Base-by-base conservation (phyloP, 2,797 vertebrate species). In the Parauchenoglanis ngamensis region DNA sequence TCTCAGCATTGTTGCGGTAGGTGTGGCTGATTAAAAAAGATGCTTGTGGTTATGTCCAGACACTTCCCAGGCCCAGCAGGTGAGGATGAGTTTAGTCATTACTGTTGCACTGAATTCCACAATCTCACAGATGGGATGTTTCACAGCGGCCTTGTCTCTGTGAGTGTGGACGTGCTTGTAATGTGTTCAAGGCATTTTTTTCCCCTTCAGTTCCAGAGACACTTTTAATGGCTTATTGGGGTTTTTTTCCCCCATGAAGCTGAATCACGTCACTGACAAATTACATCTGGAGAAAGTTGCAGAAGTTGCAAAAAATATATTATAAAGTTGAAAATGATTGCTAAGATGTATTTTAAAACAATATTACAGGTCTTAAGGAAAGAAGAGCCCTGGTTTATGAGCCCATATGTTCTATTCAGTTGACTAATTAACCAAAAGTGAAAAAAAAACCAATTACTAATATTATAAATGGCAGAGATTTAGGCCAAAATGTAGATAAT, bases 1-100 rank as follows among this genome's bases (percentile, higher is more conserved):
- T 87, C 46, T 87, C 15, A 65, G 2, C n/a, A 23, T 28, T 44
- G 35, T 31, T 68, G 7, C 11, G 61, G 17, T 56, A 12, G 67
- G 54, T 83, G 57, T 65, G 68, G 21, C 54, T 72, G 15, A 61
- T 28, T 59, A 31, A 49, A 49, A 80, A 25, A 21, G 12, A 72
- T 81, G 40, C 79, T 75, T 87, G 68, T 87, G 79, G 86, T 75
- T 87, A 83, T 76, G 15, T 67, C 31, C 57, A 87, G 70, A 87
- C 5, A 10, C 31, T 87, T 83, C 31, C 70, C 79, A 83, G 86
- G 12, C 59, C 49, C 70, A 54, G 57, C 28, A 63, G 79, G 68
- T 87, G 68, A 75, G 13, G 12, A 21, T 87, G 70, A 75, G 68
- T 75, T 65, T 65, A 49, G 21, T 11, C 19, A 40, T 61, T 15